Conservation (phyloP, 2,888 invertebrate species). For the Tipula vernalis region DNA sequence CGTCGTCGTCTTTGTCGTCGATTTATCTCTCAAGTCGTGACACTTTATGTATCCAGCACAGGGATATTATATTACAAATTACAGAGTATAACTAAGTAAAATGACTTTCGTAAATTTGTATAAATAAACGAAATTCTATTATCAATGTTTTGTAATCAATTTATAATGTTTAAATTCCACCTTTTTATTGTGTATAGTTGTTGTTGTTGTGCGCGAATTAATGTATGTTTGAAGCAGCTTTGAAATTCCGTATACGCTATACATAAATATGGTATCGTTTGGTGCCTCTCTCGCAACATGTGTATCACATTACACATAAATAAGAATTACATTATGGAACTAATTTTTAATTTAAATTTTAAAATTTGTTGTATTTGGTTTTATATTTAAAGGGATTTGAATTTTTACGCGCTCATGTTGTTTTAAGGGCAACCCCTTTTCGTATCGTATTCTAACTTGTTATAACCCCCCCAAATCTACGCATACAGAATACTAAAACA, state of each 20-base stretch:
- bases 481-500: not conserved
- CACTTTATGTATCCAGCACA: not conserved
- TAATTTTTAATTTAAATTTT: not conserved
- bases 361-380: not conserved
- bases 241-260: not conserved
- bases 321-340: conserved; percentile 4
- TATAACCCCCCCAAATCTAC: not conserved
- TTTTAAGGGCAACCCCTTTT: not conserved
- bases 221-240: not conserved
- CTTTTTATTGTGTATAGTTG: not conserved
- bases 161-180: not conserved
- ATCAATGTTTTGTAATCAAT: not conserved
- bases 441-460: not conserved
- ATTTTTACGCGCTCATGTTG: not conserved
- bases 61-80: not conserved
- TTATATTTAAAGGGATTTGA: not conserved
- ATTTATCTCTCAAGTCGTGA: not conserved
- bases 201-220: not conserved
- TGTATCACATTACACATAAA: not conserved
- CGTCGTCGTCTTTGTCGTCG: not conserved
- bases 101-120: not conserved
- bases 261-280: not conserved
- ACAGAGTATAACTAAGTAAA: not conserved
- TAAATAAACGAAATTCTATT: not conserved
- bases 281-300: not conserved